These are phyloP conservation scores for Piaya cayana DNA, from an alignment of 2,113 vertebrate species.

Conservation along the genomic window DNA sequence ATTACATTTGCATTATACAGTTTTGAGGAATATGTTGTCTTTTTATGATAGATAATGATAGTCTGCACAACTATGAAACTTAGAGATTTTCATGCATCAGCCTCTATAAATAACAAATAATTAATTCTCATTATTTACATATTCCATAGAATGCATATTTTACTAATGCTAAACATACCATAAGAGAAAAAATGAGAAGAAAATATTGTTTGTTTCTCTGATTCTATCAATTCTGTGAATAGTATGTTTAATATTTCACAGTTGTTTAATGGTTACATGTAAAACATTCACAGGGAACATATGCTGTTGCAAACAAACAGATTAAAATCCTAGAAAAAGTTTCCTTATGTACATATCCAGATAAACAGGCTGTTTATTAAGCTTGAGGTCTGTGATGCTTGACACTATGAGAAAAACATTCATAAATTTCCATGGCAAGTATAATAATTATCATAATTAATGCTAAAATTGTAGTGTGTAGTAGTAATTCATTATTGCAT, in stretches of 20 bases:
- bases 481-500: neutral
- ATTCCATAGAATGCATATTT: neutral
- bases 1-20: neutral
- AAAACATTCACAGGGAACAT: conserved; percentile 35
- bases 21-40: neutral
- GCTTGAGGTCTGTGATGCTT: conserved; percentile 52
- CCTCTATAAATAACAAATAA: neutral
- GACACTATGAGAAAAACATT: conserved; percentile 6
- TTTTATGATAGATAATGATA: neutral
- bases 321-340: conserved; percentile 21
- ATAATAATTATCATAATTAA: neutral
- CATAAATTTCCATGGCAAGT: conserved; percentile 13
- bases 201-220: conserved; percentile 49
- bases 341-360: conserved; percentile 26
- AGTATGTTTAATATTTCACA: conserved; percentile 51
- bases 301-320: conserved; percentile 38
- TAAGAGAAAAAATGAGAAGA: neutral
- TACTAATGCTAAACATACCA: neutral
- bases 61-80: neutral
- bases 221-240: neutral
- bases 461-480: neutral
- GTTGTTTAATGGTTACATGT: conserved; percentile 27
- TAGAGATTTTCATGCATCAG: neutral
- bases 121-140: neutral
- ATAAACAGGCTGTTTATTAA: conserved; percentile 6